Conservation (phyloP, 2,888 invertebrate genomes). For the Leptopilina syphax region DNA sequence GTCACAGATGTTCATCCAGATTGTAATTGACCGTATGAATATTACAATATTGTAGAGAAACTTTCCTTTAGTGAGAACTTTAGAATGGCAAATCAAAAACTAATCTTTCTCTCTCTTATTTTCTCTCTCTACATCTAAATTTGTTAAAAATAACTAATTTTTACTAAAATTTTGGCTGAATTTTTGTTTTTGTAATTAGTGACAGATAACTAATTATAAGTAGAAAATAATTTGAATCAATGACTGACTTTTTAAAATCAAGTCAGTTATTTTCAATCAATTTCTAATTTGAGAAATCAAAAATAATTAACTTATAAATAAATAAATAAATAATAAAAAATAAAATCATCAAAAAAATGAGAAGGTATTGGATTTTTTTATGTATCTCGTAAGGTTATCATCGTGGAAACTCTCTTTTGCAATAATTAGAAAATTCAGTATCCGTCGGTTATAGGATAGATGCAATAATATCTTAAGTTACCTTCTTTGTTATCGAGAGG, state of each 20-base stretch:
- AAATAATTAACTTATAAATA: too few relatives aligned
- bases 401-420: slow-evolving; percentile 53
- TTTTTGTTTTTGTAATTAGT: too few relatives aligned
- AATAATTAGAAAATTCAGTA: slow-evolving; percentile 55
- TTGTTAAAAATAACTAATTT: too few relatives aligned
- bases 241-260: too few relatives aligned
- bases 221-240: too few relatives aligned
- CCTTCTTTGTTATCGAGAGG: slow-evolving; percentile 20
- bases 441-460: slow-evolving; percentile 37
- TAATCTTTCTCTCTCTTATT: not conserved
- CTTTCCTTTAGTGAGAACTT: slow-evolving; percentile 1
- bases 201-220: too few relatives aligned
- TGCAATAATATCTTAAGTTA: slow-evolving; percentile 1
- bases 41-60: slow-evolving; percentile 24
- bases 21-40: slow-evolving; percentile 29
- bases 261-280: too few relatives aligned
- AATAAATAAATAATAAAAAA: too few relatives aligned
- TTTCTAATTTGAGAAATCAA: too few relatives aligned
- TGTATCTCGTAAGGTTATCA: slow-evolving; percentile 58
- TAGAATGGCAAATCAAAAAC: slow-evolving; percentile 41
- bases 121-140: slow-evolving; percentile 29
- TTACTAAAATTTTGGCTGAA: too few relatives aligned
- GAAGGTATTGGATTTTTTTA: slow-evolving; percentile 27
- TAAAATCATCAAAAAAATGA: too few relatives aligned
- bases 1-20: slow-evolving; percentile 25